Percentiles rank a stretch among this genome's conserved stretches.
Conservation (phyloP, 2,797 vertebrate genomes). For the Halcyon badia region DNA sequence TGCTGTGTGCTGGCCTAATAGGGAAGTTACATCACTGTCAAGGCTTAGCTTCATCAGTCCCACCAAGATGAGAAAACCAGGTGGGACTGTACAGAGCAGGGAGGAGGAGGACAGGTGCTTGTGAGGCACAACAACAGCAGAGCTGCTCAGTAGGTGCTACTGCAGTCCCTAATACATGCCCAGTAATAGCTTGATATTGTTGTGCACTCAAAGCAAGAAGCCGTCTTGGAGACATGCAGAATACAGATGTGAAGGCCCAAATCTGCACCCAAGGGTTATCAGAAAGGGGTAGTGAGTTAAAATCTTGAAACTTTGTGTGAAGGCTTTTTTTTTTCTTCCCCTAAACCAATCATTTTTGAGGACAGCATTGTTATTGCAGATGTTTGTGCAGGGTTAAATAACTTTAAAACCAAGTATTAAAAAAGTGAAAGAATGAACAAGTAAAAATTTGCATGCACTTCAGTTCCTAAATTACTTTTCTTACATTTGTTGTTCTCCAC, state of each 20-base stretch:
- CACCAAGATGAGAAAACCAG: neutral
- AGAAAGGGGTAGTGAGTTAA: neutral
- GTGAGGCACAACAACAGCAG: neutral
- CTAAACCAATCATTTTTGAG: neutral
- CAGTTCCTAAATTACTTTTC: neutral
- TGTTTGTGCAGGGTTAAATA: neutral
- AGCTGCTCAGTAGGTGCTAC: neutral
- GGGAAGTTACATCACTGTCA: rapidly evolving
- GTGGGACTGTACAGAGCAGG: neutral
- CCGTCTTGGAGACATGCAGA: neutral
- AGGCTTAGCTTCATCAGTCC: neutral
- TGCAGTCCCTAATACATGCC: rapidly evolving
- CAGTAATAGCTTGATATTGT: neutral
- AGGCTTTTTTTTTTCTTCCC: neutral
- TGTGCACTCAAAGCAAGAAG: neutral
- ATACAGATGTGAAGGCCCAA: neutral
- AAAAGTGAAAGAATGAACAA: neutral
- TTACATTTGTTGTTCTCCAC: neutral
- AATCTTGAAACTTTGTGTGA: neutral
- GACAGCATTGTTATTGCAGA: neutral
- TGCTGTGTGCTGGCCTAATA: neutral
- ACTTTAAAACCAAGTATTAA: neutral
- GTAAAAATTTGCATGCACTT: neutral
- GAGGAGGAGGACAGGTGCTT: neutral
- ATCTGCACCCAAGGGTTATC: neutral